Evolutionary conservation across 2,113 vertebrate species (phyloP).

Genomic region (Bostrychus sinensis): DNA sequence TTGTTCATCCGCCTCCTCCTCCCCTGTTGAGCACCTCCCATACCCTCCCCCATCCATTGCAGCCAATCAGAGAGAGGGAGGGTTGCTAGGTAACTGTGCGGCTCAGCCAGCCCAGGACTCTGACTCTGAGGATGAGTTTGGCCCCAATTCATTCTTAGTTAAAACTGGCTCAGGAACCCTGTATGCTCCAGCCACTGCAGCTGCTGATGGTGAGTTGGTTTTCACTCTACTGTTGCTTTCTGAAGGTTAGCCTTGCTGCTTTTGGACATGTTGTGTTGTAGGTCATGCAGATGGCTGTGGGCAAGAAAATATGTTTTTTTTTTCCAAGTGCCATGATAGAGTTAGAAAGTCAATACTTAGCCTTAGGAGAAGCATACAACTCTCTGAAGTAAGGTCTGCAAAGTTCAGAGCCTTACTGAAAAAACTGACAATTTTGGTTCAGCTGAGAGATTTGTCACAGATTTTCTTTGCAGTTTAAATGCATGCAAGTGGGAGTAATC

Average conservation of each 20-base stretch:
- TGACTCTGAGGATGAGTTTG: conserved; percentile 98
- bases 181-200: conserved; percentile 81
- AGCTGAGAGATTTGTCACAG: conserved; percentile 58
- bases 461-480: conserved; percentile 46
- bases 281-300: conserved; percentile 59
- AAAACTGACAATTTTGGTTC: conserved; percentile 53
- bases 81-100: conserved; percentile 96
- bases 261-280: conserved; percentile 57
- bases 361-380: conserved; percentile 58
- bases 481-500: conserved; percentile 38
- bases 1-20: conserved; percentile 94
- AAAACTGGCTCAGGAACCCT: conserved; percentile 93
- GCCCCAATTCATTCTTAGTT: conserved; percentile 96
- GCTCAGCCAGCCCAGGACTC: conserved; percentile 93
- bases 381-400: conserved; percentile 56
- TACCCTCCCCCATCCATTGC: conserved; percentile 89
- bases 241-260: conserved; percentile 51
- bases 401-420: conserved; percentile 59
- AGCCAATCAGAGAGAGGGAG: conserved; percentile 93
- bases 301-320: conserved; percentile 52
- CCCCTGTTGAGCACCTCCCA: conserved; percentile 90
- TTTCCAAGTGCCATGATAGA: conserved; percentile 41
- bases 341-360: conserved; percentile 61
- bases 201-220: conserved; percentile 89
- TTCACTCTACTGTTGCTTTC: conserved; percentile 77